Percentiles rank a stretch among this genome's conserved stretches.
phyloP scores from a whole-genome alignment of 30 jellyfish, hydroid and myxozoan genomes.

The Aurelia aurita region DNA sequence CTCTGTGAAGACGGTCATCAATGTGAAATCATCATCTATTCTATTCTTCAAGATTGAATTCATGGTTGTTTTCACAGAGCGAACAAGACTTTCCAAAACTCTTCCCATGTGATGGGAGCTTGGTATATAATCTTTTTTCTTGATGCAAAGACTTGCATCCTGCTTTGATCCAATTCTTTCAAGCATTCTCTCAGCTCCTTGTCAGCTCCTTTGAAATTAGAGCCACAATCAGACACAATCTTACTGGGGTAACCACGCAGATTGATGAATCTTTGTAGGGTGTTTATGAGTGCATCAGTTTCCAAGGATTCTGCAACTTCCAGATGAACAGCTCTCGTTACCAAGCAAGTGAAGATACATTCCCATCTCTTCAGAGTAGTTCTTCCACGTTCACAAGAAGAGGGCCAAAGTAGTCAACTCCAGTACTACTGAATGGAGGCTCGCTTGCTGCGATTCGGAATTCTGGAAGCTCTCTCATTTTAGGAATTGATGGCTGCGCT shows the following conservation, averaged over 20 bases:
- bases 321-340: slow-evolving; percentile 50
- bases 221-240: slow-evolving; percentile 53
- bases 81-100: too few species aligned
- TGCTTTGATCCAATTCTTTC: slow-evolving; percentile 6
- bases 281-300: slow-evolving; percentile 48
- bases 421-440: too few species aligned
- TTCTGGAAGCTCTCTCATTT: slow-evolving; percentile 41
- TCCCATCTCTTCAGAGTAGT: too few species aligned
- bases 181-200: not conserved
- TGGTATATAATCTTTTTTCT: not conserved
- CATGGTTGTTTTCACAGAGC: too few species aligned
- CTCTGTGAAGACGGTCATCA: too few species aligned
- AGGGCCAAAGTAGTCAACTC: too few species aligned
- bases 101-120: too few species aligned
- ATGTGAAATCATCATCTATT: too few species aligned
- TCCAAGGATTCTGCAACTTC: slow-evolving; percentile 50
- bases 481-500: slow-evolving; percentile 6
- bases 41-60: too few species aligned
- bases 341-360: slow-evolving; percentile 56
- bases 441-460: too few species aligned
- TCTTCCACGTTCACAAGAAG: too few species aligned
- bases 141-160: not conserved
- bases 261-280: slow-evolving; percentile 20
- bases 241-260: slow-evolving; percentile 41
- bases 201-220: slow-evolving; percentile 55